Conservation (phyloP, 2,113 vertebrate species). For the Rostratula benghalensis region DNA sequence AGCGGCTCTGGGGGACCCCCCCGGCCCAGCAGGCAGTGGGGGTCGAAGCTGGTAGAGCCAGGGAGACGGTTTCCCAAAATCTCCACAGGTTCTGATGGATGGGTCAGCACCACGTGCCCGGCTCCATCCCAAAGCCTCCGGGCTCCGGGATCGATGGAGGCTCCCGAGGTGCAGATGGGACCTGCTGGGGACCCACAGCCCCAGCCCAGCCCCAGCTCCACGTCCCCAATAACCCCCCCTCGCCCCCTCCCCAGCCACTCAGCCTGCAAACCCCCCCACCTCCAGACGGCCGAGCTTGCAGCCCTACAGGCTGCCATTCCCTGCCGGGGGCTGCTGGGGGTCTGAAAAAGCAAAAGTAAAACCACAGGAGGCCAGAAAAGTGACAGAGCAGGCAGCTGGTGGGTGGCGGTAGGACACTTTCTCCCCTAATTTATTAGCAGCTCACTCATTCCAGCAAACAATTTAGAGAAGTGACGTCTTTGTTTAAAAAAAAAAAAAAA, state of each 20-base stretch:
- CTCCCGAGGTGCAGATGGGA: accelerated
- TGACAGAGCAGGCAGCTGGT: accelerated
- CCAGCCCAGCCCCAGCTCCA: background rate
- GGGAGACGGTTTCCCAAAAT: background rate
- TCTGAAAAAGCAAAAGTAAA: background rate
- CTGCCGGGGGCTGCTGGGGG: background rate
- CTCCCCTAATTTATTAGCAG: background rate
- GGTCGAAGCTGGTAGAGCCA: background rate
- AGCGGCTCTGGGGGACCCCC: background rate
- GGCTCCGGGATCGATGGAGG: background rate
- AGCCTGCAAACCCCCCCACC: background rate
- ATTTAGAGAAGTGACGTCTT: background rate
- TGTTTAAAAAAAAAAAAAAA: background rate
- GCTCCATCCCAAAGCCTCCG: background rate
- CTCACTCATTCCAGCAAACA: background rate
- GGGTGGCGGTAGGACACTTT: background rate
- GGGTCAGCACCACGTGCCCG: background rate
- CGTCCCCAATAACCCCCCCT: accelerated
- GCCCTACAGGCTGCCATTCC: accelerated
- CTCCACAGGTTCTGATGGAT: accelerated
- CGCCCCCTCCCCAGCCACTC: accelerated
- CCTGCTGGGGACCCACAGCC: background rate
- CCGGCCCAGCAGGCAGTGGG: accelerated
- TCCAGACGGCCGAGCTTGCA: background rate
- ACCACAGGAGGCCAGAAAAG: background rate